phyloP scores from a whole-genome alignment of 2,888 invertebrate genomes.

The Drosophila tripunctata region DNA sequence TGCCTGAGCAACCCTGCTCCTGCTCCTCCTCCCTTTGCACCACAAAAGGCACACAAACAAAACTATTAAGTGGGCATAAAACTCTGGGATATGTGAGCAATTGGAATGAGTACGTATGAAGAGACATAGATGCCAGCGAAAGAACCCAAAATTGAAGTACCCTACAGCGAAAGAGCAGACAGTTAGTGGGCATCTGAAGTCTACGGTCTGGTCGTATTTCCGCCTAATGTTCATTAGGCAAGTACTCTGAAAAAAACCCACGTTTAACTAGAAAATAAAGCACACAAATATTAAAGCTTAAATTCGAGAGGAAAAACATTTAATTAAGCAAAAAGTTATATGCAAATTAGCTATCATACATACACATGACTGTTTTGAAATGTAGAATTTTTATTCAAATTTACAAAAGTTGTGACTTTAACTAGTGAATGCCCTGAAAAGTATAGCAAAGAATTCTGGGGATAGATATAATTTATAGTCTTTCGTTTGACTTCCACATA shows the following conservation, averaged over 20 bases:
- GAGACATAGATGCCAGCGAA: constrained; percentile 20
- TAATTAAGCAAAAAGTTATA: neutral
- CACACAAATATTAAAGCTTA: neutral
- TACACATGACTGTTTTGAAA: neutral
- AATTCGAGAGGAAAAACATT: neutral
- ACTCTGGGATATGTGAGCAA: constrained; percentile 47
- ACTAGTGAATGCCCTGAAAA: no score
- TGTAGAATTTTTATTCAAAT: no score
- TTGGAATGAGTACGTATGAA: constrained; percentile 5
- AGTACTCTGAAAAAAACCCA: neutral
- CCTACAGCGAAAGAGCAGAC: constrained; percentile 33
- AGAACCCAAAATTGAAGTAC: constrained; percentile 45
- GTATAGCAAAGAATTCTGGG: no score
- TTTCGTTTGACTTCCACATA: no score
- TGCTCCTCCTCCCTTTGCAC: neutral
- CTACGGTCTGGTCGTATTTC: constrained; percentile 3
- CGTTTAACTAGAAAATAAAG: neutral
- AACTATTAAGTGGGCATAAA: constrained; percentile 79
- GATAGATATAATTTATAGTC: no score
- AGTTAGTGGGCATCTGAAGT: constrained; percentile 1
- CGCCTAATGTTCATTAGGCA: constrained; percentile 20
- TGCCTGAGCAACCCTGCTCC: constrained; percentile 39
- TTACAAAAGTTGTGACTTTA: no score
- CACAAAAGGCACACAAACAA: constrained; percentile 51
- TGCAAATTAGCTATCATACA: no score